A percentile compares a stretch with the other conserved stretches of the same genome.
Evolutionary conservation across 2,888 invertebrate species (phyloP).

Genomic region (Coelinius sp.): DNA sequence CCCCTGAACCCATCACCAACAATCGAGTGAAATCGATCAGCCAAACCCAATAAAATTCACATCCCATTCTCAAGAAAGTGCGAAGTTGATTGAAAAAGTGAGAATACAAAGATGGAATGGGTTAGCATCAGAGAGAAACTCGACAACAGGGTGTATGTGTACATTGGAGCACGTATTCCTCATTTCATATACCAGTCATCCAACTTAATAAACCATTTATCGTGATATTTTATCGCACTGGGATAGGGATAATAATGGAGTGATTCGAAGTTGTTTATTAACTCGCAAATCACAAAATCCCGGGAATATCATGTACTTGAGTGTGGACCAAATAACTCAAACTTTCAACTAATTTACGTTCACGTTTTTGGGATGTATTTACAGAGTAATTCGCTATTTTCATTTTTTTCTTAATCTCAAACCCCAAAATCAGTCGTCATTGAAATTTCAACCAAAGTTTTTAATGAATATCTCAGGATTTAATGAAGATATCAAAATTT

Average conservation of each 20-base stretch:
- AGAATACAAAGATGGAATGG: not conserved
- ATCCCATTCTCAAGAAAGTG: slow-evolving; percentile 10
- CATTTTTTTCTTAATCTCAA: too few species aligned
- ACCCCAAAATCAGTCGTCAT: not conserved
- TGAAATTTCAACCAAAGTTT: too few species aligned
- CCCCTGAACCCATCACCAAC: not conserved
- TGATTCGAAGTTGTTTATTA: not conserved
- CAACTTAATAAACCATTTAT: slow-evolving; percentile 19
- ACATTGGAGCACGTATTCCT: not conserved
- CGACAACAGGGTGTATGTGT: not conserved
- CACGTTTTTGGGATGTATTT: not conserved
- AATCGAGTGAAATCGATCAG: slow-evolving; percentile 11
- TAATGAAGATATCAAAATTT: too few species aligned
- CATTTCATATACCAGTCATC: slow-evolving; percentile 20
- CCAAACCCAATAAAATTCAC: not conserved
- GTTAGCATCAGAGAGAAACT: not conserved
- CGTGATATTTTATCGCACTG: slow-evolving; percentile 10
- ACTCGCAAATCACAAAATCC: slow-evolving; percentile 10
- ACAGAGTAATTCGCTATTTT: not conserved
- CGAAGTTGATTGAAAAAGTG: slow-evolving; percentile 10
- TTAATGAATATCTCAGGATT: too few species aligned
- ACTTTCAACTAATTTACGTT: not conserved
- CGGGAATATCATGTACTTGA: not conserved
- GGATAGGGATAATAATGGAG: slow-evolving; percentile 10
- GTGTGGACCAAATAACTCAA: not conserved